Evolutionary conservation across 2,113 vertebrate species (phyloP).

Genomic region (Callithrix jacchus): DNA sequence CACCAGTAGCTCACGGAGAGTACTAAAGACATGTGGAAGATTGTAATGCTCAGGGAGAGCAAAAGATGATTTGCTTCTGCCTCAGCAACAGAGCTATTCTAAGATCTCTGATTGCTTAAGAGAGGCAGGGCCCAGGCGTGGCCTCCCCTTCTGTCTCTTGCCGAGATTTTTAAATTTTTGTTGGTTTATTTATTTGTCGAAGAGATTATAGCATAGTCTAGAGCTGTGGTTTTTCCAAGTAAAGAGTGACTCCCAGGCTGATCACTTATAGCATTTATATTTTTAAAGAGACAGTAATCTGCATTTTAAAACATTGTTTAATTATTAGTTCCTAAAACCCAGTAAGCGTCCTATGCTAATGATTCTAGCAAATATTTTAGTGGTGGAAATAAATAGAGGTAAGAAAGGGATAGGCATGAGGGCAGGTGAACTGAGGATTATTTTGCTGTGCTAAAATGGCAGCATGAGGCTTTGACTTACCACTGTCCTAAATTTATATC

Average conservation of each 20-base stretch:
- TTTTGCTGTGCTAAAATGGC: neutral
- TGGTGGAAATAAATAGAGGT: neutral
- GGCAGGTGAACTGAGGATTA: neutral
- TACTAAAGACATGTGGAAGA: constrained; percentile 31
- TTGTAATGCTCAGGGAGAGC: constrained; percentile 35
- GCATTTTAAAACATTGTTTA: neutral
- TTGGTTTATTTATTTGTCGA: constrained; percentile 48
- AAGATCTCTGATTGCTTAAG: constrained; percentile 38
- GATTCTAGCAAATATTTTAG: neutral
- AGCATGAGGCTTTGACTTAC: neutral
- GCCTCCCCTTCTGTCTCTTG: neutral
- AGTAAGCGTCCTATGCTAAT: neutral
- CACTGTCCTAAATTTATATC: neutral
- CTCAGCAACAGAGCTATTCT: constrained; percentile 50
- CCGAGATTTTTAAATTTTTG: constrained; percentile 19
- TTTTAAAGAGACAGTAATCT: constrained; percentile 24
- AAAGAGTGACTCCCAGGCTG: neutral
- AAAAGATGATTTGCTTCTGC: constrained; percentile 51
- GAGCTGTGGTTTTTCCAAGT: constrained; percentile 22
- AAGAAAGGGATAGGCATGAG: neutral
- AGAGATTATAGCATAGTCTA: neutral
- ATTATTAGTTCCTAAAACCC: constrained; percentile 9
- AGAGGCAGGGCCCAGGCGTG: neutral
- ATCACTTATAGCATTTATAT: neutral
- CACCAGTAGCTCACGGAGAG: neutral